A percentile compares a stretch with the other conserved stretches of the same genome.
Conservation (phyloP, 2,797 vertebrate species). For the Crocidura indochinensis region DNA sequence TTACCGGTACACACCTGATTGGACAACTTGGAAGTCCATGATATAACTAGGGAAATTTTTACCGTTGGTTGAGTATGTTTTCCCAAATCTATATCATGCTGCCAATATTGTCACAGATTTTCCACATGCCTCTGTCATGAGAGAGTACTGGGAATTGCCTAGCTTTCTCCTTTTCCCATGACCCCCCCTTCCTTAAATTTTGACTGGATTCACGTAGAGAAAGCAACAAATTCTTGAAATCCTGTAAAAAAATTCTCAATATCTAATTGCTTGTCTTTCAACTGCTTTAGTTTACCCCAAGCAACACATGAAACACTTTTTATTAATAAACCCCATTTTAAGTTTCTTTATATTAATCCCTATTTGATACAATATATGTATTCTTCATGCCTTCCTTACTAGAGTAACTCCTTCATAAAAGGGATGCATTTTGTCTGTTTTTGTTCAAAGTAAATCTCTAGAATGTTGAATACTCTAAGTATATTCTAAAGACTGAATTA, state of each 20-base stretch:
- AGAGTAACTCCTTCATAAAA: slow-evolving; percentile 18
- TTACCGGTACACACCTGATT: neutral
- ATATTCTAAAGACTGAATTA: slow-evolving; percentile 16
- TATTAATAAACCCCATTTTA: neutral
- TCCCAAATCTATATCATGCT: neutral
- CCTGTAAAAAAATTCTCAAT: neutral
- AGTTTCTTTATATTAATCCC: neutral
- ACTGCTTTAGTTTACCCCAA: neutral
- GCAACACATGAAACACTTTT: neutral
- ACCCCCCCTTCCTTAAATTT: neutral
- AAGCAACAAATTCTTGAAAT: slow-evolving; percentile 5
- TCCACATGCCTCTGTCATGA: slow-evolving; percentile 5
- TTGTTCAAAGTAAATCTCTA: slow-evolving; percentile 15
- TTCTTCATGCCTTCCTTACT: neutral
- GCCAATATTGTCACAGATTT: neutral
- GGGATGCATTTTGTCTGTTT: neutral
- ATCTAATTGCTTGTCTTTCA: neutral
- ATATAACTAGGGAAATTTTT: neutral
- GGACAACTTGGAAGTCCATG: neutral
- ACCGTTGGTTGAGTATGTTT: neutral
- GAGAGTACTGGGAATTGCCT: neutral
- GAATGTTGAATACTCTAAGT: slow-evolving; percentile 11
- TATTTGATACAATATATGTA: neutral
- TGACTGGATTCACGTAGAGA: neutral
- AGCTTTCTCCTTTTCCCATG: neutral